Conservation (phyloP, 2,113 vertebrate species). For the Ophiodon elongatus region DNA sequence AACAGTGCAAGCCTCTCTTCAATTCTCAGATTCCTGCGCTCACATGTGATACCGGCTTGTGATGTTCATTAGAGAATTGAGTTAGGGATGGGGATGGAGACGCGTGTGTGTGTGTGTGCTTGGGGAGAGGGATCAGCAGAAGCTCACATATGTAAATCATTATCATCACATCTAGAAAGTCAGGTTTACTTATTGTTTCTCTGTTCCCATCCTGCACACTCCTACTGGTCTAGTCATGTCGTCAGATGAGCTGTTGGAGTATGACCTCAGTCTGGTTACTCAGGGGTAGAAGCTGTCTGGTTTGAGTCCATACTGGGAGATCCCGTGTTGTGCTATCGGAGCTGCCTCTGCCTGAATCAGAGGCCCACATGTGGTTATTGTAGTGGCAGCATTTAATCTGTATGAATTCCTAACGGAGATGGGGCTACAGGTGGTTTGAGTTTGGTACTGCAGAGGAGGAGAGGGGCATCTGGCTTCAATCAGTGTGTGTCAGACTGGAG, state of each 20-base stretch:
- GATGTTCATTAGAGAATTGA: conserved; percentile 78
- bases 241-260: conserved; percentile 14
- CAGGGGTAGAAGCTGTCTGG: conserved; percentile 10
- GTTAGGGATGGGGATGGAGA: conserved; percentile 67
- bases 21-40: conserved; percentile 56
- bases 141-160: conserved; percentile 38
- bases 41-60: conserved; percentile 78
- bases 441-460: conserved; percentile 62
- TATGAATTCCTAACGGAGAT: conserved; percentile 72
- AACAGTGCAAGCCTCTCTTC: conserved; percentile 34
- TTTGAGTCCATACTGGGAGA: conserved; percentile 42
- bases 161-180: conserved; percentile 6
- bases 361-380: conserved; percentile 73
- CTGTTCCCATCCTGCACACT: neutral
- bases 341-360: conserved; percentile 43
- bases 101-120: conserved; percentile 25
- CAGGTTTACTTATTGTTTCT: neutral
- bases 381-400: conserved; percentile 76
- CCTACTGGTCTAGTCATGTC: neutral
- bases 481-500: conserved; percentile 40
- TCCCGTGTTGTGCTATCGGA: conserved; percentile 50
- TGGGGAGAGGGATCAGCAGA: conserved; percentile 14
- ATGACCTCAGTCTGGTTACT: conserved; percentile 44
- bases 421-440: conserved; percentile 81
- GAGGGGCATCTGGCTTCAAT: conserved; percentile 78